Conservation (phyloP, 2,888 invertebrate species). For the Abrostola tripartita region DNA sequence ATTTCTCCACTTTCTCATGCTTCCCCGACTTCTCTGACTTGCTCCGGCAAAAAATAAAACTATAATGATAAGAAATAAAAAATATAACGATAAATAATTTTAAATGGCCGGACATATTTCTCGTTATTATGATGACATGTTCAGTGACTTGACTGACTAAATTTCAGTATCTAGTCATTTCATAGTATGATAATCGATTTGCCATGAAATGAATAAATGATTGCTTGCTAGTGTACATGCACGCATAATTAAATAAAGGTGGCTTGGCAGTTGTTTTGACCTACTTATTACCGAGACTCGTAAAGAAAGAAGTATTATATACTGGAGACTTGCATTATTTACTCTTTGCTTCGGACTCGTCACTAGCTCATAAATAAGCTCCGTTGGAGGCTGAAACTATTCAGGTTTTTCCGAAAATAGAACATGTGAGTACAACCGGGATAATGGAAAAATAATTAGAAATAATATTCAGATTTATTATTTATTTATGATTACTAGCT, state of each 20-base stretch:
- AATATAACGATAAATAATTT: constrained; percentile 10
- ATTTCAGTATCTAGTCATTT: constrained; percentile 31
- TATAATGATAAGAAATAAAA: constrained; percentile 9
- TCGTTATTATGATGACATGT: neutral
- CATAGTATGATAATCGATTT: constrained; percentile 33
- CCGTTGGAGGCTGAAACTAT: no score
- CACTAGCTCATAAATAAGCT: no score
- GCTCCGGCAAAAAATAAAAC: neutral
- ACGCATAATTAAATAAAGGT: neutral
- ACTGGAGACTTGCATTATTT: no score
- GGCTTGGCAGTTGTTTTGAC: neutral
- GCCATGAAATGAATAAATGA: constrained; percentile 3
- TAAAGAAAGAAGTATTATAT: no score
- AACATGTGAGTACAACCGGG: no score
- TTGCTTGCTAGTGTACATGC: neutral
- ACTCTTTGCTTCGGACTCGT: no score
- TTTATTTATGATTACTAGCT: no score
- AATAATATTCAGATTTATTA: no score
- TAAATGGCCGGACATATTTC: constrained; percentile 18
- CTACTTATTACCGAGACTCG: neutral
- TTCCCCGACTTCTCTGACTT: neutral
- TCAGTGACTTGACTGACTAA: constrained; percentile 1
- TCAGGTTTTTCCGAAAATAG: no score
- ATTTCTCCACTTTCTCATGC: neutral
- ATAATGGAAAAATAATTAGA: no score